phyloP scores from a whole-genome alignment of 2,797 vertebrate genomes.

The Lagorchestes hirsutus region DNA sequence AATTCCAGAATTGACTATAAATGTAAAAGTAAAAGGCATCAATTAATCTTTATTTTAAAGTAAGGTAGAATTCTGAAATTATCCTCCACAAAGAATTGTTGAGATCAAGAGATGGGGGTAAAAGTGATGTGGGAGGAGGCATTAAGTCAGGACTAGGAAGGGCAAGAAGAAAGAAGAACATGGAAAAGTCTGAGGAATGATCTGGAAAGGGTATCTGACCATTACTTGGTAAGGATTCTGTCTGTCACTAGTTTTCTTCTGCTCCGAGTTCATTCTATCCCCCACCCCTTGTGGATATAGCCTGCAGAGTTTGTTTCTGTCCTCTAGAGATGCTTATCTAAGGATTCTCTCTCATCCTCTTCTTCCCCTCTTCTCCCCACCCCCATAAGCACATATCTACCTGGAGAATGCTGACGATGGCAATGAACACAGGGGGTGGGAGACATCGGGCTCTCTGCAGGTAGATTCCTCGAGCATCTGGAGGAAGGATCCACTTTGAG shows the following conservation, averaged over 20 bases:
- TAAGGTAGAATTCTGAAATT: background rate
- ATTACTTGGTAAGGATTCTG: background rate
- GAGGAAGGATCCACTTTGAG: conserved; percentile 93
- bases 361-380: background rate
- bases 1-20: background rate
- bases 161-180: background rate
- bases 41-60: background rate
- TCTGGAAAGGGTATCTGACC: background rate
- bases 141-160: background rate
- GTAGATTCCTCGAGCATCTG: conserved; percentile 84
- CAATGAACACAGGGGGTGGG: conserved; percentile 93
- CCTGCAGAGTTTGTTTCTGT: background rate
- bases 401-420: conserved; percentile 92
- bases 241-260: background rate
- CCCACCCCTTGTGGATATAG: background rate
- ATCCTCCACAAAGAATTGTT: background rate
- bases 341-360: background rate
- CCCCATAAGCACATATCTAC: conserved; percentile 76
- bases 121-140: background rate
- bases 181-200: background rate
- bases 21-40: background rate
- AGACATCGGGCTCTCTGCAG: conserved; percentile 91
- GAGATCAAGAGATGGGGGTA: background rate
- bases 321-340: fast-evolving
- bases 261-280: background rate